Evolutionary conservation across 2,797 vertebrate genomes (phyloP), one percentile per base, ranked within the genome.

Genomic region (Gallinago nigripennis): DNA sequence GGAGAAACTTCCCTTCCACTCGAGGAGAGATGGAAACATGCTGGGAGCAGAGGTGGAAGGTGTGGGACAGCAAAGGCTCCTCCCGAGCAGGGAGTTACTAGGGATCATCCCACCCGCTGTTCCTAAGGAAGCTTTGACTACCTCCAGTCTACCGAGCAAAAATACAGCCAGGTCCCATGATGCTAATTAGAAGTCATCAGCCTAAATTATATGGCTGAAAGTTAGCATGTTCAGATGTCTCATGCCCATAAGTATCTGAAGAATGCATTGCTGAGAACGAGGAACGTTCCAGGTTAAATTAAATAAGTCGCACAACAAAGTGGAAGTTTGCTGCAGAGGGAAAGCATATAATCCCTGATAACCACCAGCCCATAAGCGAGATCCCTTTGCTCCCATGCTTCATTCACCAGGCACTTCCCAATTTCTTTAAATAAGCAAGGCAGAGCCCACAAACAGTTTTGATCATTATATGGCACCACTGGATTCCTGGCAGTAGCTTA

Each of bases 41-140:
- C 65, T 33, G 48, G 43, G 23, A 53, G 5, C 33, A 61, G 70
- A 41, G 14, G 12, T 12, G 14, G 48, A 50, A 61, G 8, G 27
- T 11, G 17, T 41, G n/a, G 37, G 65, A 57, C 46, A 57, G 37
- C 33, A 33, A 63, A 66, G 27, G 27, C 43, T 56, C 11, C 16
- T n/a, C 41, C 13, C 21, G 27, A 46, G n/a, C 51, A 30, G 51
- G 28, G 16, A 14, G 50, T n/a, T n/a, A 56, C 24, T 14, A 56
- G n/a, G 25, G 20, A 39, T 18, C 24, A 19, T 19, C 31, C 0
- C 1, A 57, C 19, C 12, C 28, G 16, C 18, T 0, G 1, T 5
- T 69, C 30, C 72, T 58, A 17, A n/a, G 61, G 57, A 53, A 64
- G 45, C 57, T 45, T 43, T 41, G 48, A 33, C 27, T 69, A 19